Evolutionary conservation across 2,113 vertebrate species (phyloP).

Genomic region (Pampusana beccarii): DNA sequence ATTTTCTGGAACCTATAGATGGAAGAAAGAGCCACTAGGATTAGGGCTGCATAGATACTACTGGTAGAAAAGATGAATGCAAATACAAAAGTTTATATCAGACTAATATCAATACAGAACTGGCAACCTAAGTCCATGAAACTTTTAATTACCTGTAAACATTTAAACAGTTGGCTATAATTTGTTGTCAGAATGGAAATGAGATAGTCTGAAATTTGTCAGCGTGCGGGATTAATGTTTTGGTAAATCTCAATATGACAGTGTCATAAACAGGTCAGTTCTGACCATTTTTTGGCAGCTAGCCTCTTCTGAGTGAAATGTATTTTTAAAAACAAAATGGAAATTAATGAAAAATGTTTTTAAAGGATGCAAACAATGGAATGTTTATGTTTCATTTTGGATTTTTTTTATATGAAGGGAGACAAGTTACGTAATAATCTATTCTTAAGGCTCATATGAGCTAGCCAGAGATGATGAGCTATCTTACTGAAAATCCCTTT

Average conservation of each 20-base stretch:
- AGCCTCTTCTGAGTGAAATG: not conserved
- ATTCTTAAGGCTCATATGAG: not conserved
- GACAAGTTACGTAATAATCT: not conserved
- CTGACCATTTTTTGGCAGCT: not conserved
- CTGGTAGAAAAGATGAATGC: not conserved
- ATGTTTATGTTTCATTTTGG: not conserved
- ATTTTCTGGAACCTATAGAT: not conserved
- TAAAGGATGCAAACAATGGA: not conserved
- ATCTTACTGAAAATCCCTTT: not conserved
- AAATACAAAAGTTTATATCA: not conserved
- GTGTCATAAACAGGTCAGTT: not conserved
- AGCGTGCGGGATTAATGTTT: not conserved
- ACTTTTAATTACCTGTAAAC: not conserved
- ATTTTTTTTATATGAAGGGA: not conserved
- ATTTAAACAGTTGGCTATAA: not conserved
- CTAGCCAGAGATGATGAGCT: not conserved
- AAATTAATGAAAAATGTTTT: not conserved
- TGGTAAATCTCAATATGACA: rapidly evolving
- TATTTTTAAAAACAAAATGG: not conserved
- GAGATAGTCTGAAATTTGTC: not conserved
- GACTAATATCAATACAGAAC: not conserved
- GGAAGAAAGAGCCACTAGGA: not conserved
- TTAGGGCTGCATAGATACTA: not conserved
- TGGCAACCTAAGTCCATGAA: not conserved
- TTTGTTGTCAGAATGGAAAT: not conserved